Evolutionary conservation across 1,140 invertebrate genomes (phyloP).

Genomic region (Trichogramma pretiosum): DNA sequence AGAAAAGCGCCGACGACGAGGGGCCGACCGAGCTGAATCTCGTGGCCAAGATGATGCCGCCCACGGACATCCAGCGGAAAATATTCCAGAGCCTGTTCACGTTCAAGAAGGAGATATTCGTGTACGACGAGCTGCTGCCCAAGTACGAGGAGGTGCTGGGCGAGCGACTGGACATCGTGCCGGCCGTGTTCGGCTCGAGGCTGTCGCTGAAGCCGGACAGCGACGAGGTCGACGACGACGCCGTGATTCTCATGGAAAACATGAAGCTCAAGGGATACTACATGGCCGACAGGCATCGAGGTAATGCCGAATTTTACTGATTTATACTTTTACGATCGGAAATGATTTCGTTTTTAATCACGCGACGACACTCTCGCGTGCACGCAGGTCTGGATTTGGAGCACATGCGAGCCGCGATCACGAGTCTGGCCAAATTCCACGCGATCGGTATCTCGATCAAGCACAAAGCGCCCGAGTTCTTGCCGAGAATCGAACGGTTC

Average conservation of each 20-base stretch:
- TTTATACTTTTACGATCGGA: too few relatives aligned
- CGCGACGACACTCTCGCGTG: too few relatives aligned
- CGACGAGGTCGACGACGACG: conserved; percentile 43
- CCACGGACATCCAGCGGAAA: conserved; percentile 27
- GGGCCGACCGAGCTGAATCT: conserved; percentile 24
- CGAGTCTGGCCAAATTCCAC: conserved; percentile 47
- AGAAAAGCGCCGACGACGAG: background rate
- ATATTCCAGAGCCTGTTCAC: conserved; percentile 33
- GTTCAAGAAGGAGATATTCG: conserved; percentile 35
- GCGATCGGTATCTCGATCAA: conserved; percentile 47
- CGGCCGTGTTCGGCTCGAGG: conserved; percentile 47
- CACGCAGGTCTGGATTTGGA: conserved; percentile 42
- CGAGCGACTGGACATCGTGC: conserved; percentile 37
- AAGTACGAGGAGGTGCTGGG: conserved; percentile 14
- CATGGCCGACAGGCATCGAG: conserved; percentile 12
- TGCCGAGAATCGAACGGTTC: conserved; percentile 29
- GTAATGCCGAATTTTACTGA: background rate
- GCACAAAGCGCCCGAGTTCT: conserved; percentile 35
- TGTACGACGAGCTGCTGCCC: conserved; percentile 30
- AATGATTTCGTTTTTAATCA: too few relatives aligned
- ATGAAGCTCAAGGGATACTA: conserved; percentile 42
- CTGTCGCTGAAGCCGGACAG: conserved; percentile 35
- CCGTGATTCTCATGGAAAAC: conserved; percentile 50
- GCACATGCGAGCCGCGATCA: conserved; percentile 39
- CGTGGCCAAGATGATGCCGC: conserved; percentile 31